A percentile compares a stretch with the other conserved stretches of the same genome.
Evolutionary conservation across 2,113 vertebrate genomes (phyloP).

Genomic region (Rhinoptilus africanus): DNA sequence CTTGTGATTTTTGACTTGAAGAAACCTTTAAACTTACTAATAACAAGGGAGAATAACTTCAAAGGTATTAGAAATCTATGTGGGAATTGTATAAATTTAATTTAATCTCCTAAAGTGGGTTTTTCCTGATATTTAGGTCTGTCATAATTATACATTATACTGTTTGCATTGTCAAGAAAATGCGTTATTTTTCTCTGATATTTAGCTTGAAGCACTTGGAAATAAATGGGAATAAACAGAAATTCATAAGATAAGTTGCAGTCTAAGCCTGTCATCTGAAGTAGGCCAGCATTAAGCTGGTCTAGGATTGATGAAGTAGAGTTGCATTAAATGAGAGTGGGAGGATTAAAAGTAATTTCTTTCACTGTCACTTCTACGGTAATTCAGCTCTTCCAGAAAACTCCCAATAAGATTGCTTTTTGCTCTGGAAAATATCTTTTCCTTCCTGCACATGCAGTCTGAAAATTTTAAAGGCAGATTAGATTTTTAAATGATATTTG

Average conservation of each 20-base stretch:
- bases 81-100: not conserved
- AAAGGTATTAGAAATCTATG: not conserved
- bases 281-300: not conserved
- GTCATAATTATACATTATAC: not conserved
- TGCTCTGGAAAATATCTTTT: not conserved
- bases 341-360: slow-evolving; percentile 19
- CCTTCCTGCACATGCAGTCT: not conserved
- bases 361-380: not conserved
- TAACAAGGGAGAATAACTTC: not conserved
- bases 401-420: not conserved
- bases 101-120: not conserved
- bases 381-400: not conserved
- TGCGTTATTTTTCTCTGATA: not conserved
- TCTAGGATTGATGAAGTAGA: not conserved
- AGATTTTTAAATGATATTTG: not conserved
- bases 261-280: not conserved
- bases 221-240: not conserved
- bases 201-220: not conserved
- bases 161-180: not conserved
- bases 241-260: not conserved
- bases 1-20: not conserved
- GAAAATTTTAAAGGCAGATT: not conserved
- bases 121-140: not conserved
- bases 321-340: not conserved
- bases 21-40: not conserved